These are phyloP conservation scores for Pediacus dermestoides DNA, from an alignment of 2,888 invertebrate species.

Conservation along the genomic window DNA sequence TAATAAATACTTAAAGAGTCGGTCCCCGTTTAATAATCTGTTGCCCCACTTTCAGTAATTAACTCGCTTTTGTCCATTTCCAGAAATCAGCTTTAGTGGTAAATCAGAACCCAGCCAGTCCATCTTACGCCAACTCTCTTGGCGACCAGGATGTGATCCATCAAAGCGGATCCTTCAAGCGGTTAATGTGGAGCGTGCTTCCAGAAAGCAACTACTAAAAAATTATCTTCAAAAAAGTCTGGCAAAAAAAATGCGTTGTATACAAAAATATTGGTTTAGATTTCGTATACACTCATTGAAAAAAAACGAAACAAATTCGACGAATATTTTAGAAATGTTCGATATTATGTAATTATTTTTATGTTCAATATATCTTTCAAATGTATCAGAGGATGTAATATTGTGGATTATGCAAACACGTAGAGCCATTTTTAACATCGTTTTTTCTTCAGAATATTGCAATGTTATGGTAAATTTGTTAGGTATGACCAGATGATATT, in stretches of 20 bases:
- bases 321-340: conserved; percentile 43
- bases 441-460: conserved; percentile 14
- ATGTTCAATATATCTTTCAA: conserved; percentile 30
- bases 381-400: too few relatives aligned
- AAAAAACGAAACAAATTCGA: too few relatives aligned
- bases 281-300: background rate
- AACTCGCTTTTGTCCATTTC: too few relatives aligned
- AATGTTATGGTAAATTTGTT: conserved; percentile 35
- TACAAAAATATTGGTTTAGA: background rate
- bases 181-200: conserved; percentile 87
- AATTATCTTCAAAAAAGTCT: conserved; percentile 24
- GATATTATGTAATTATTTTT: conserved; percentile 29
- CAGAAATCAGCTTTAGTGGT: conserved; percentile 41
- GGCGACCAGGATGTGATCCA: conserved; percentile 78
- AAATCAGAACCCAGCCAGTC: conserved; percentile 35
- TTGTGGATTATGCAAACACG: conserved; percentile 38
- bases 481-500: conserved; percentile 32
- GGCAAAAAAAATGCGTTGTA: conserved; percentile 19
- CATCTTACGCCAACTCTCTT: conserved; percentile 57
- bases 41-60: too few relatives aligned
- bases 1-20: too few relatives aligned
- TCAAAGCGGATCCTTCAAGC: conserved; percentile 88
- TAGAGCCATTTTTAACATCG: conserved; percentile 40
- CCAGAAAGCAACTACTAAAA: conserved; percentile 62
- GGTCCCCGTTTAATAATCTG: too few relatives aligned